Evolutionary conservation across 2,797 vertebrate species (phyloP).

Genomic region (Microctenopoma stevenorrisi): DNA sequence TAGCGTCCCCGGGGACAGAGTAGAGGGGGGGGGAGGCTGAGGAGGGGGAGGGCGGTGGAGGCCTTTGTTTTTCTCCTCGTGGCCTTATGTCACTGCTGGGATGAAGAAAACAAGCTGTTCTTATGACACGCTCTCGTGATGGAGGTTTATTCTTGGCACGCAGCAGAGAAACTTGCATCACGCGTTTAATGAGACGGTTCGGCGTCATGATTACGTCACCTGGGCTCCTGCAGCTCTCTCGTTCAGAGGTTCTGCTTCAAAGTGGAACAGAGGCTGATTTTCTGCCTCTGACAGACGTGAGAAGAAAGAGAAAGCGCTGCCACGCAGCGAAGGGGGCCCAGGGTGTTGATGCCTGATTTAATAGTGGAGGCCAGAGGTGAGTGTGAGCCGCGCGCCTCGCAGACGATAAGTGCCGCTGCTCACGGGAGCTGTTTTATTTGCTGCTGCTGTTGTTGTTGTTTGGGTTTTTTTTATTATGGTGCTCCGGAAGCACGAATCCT

Average conservation of each 20-base stretch:
- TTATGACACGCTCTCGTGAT: slow-evolving; percentile 9
- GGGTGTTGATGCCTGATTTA: slow-evolving; percentile 76
- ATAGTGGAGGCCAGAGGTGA: slow-evolving; percentile 78
- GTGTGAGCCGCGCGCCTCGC: slow-evolving; percentile 73
- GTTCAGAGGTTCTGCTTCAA: background rate
- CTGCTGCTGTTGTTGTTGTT: background rate
- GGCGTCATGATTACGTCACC: background rate
- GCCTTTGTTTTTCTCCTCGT: slow-evolving; percentile 64
- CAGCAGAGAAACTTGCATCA: slow-evolving; percentile 4
- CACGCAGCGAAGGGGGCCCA: slow-evolving; percentile 29
- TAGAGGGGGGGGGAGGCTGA: slow-evolving; percentile 16
- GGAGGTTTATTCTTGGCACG: background rate
- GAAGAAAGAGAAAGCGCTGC: slow-evolving; percentile 11
- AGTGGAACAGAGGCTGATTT: background rate
- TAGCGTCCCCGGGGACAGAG: slow-evolving; percentile 71
- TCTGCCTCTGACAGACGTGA: slow-evolving; percentile 29
- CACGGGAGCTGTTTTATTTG: slow-evolving; percentile 3
- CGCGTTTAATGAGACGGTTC: background rate
- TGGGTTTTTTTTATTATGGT: slow-evolving; percentile 10
- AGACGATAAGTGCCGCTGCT: slow-evolving; percentile 75
- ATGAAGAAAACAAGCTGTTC: slow-evolving; percentile 48
- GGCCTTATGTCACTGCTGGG: slow-evolving; percentile 59
- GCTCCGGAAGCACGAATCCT: slow-evolving; percentile 64
- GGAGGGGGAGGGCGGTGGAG: slow-evolving; percentile 9
- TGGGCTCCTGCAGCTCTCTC: background rate